A percentile compares a stretch with the other conserved stretches of the same genome.
phyloP scores from a whole-genome alignment of 2,797 vertebrate genomes.

The Sardinella longiceps region DNA sequence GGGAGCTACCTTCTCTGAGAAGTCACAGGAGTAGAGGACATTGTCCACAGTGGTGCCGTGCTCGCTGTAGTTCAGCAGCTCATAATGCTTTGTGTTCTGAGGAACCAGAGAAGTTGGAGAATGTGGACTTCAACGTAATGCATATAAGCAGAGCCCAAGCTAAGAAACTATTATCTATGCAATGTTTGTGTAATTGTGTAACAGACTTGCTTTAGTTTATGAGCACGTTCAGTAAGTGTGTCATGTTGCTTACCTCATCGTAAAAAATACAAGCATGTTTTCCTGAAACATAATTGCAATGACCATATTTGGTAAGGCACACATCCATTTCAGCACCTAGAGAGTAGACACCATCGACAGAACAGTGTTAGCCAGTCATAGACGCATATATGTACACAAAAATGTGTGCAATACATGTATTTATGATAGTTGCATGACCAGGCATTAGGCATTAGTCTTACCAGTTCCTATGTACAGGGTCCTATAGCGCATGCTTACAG shows the following conservation, averaged over 20 bases:
- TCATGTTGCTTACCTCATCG: constrained; percentile 82
- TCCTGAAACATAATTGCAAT: constrained; percentile 97
- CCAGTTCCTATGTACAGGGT: constrained; percentile 90
- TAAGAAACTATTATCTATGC: background rate
- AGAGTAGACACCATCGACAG: constrained; percentile 59
- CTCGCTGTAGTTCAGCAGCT: constrained; percentile 98
- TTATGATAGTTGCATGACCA: background rate
- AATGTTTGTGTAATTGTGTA: too few species aligned
- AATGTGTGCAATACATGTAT: background rate
- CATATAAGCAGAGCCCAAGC: too few species aligned
- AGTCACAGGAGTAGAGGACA: constrained; percentile 96
- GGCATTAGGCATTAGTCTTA: constrained; percentile 63
- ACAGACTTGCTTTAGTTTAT: background rate
- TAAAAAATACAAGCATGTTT: constrained; percentile 99
- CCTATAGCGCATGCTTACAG: constrained; percentile 88
- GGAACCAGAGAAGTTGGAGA: background rate
- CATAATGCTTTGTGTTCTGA: constrained; percentile 97
- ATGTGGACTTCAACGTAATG: background rate
- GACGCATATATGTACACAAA: background rate
- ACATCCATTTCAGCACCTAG: constrained; percentile 99
- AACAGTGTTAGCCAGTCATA: background rate
- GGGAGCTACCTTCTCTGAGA: constrained; percentile 91
- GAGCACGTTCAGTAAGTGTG: background rate
- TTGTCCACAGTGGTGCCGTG: constrained; percentile 98
- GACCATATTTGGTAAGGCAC: constrained; percentile 99